A percentile compares a stretch with the other conserved stretches of the same genome.
Conservation (phyloP, 2,113 vertebrate genomes). For the Colossoma macropomum region DNA sequence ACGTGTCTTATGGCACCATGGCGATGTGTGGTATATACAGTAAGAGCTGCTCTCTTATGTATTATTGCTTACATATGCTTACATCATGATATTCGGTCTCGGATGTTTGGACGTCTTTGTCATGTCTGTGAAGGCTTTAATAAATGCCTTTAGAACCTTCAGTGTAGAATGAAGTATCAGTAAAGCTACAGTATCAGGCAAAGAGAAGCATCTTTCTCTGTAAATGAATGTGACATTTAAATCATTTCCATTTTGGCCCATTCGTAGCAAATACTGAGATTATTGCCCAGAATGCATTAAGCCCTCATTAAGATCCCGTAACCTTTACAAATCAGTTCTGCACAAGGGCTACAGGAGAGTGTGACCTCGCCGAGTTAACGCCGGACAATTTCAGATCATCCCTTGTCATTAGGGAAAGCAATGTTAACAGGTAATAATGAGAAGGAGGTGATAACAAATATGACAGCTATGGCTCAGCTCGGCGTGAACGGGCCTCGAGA, state of each 20-base stretch:
- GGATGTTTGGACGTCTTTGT: neutral
- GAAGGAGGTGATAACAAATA: slow-evolving; percentile 43
- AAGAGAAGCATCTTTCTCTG: slow-evolving; percentile 33
- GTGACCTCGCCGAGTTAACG: neutral
- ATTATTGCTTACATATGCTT: slow-evolving; percentile 12
- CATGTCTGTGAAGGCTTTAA: neutral
- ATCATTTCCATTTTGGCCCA: slow-evolving; percentile 22
- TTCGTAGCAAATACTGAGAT: slow-evolving; percentile 33
- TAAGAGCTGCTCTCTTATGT: neutral
- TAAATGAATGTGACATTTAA: slow-evolving; percentile 57
- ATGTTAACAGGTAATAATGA: slow-evolving; percentile 46
- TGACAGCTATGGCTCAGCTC: slow-evolving; percentile 19
- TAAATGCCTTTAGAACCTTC: slow-evolving; percentile 18
- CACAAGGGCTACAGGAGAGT: neutral
- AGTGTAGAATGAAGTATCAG: neutral
- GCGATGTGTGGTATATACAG: neutral
- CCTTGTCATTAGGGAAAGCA: slow-evolving; percentile 42
- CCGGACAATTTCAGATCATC: slow-evolving; percentile 30
- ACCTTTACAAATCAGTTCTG: slow-evolving; percentile 52
- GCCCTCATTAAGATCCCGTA: slow-evolving; percentile 51
- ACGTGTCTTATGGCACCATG: neutral
- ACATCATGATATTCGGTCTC: neutral
- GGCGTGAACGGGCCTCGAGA: neutral
- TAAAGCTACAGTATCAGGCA: neutral
- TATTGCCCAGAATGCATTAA: slow-evolving; percentile 52